These are phyloP conservation scores for Apistogramma diplotaenia DNA, from an alignment of 2,113 vertebrate species.

Conservation along the genomic window DNA sequence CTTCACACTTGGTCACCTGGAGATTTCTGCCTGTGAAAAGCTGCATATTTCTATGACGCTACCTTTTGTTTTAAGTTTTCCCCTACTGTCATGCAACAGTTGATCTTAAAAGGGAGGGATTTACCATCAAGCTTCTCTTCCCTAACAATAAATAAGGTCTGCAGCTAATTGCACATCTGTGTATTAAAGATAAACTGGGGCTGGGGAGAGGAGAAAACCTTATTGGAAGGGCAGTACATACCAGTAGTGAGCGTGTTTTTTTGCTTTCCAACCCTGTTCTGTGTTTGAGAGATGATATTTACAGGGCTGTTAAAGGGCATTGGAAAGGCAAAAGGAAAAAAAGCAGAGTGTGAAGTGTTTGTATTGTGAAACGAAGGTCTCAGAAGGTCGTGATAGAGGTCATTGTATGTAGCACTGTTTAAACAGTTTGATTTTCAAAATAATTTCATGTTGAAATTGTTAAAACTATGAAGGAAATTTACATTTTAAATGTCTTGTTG, in stretches of 20 bases:
- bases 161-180: background rate
- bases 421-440: conserved; percentile 3
- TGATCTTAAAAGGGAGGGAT: background rate
- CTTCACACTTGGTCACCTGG: conserved; percentile 22
- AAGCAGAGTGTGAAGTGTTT: background rate
- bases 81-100: background rate
- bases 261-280: background rate
- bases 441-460: conserved; percentile 24
- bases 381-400: background rate
- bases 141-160: background rate
- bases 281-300: background rate
- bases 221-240: background rate
- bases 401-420: background rate
- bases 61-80: background rate
- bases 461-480: too few species aligned
- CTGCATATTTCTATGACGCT: background rate
- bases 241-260: background rate
- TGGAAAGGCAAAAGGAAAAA: background rate
- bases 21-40: conserved; percentile 14
- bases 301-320: background rate
- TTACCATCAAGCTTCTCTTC: background rate
- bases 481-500: background rate
- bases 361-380: background rate
- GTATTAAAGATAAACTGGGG: background rate
- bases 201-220: background rate